A percentile compares a stretch with the other conserved stretches of the same genome.
Evolutionary conservation across 2,888 invertebrate species (phyloP).

Genomic region (Lycaena phlaeas): DNA sequence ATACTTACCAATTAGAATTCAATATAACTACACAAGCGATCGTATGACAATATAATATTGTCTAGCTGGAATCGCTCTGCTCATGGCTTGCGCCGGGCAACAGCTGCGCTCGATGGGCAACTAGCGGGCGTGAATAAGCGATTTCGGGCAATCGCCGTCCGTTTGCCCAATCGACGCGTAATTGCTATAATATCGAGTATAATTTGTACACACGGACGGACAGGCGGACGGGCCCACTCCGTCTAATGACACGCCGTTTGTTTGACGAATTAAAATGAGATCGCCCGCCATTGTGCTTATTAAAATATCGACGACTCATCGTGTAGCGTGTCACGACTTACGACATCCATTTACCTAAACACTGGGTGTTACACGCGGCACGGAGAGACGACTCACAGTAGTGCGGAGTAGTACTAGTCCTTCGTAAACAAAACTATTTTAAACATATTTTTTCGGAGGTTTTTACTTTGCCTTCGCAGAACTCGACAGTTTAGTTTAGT

Average conservation of each 20-base stretch:
- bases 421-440: too few relatives aligned
- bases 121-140: slow-evolving; percentile 64
- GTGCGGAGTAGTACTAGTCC: too few relatives aligned
- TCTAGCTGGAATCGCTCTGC: slow-evolving; percentile 19
- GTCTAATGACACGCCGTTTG: slow-evolving; percentile 25
- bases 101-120: slow-evolving; percentile 57
- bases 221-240: slow-evolving; percentile 20
- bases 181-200: slow-evolving; percentile 25
- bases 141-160: slow-evolving; percentile 37
- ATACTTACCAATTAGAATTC: too few relatives aligned
- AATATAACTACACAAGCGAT: too few relatives aligned
- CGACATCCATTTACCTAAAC: too few relatives aligned
- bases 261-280: slow-evolving; percentile 25
- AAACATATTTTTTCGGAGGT: too few relatives aligned
- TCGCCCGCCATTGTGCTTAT: slow-evolving; percentile 12
- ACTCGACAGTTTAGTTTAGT: too few relatives aligned
- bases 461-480: too few relatives aligned
- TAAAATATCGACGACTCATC: slow-evolving; percentile 23
- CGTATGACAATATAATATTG: too few relatives aligned
- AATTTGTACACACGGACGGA: slow-evolving; percentile 21
- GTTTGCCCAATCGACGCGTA: slow-evolving; percentile 23
- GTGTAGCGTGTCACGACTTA: too few relatives aligned
- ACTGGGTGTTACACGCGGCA: too few relatives aligned
- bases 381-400: too few relatives aligned
- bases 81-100: slow-evolving; percentile 14